A percentile compares a stretch with the other conserved stretches of the same genome.
Conservation (phyloP, 2,888 invertebrate genomes). For the Caenorhabditis angaria region DNA sequence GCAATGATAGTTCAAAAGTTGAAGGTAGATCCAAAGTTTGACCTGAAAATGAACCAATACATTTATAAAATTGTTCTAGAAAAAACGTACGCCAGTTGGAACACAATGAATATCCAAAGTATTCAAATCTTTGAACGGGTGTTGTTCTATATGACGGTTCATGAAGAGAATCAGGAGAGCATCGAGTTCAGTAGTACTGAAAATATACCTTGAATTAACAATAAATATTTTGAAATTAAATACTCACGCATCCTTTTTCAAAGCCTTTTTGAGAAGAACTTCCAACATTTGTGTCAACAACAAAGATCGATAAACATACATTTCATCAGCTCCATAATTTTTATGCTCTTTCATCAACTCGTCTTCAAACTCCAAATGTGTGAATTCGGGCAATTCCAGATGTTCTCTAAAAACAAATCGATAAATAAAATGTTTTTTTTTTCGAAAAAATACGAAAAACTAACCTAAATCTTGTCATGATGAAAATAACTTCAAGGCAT, state of each 20-base stretch:
- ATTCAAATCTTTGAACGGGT: not conserved
- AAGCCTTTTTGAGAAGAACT: not conserved
- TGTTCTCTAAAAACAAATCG: not conserved
- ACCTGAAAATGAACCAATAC: conserved; percentile 6
- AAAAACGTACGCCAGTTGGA: not conserved
- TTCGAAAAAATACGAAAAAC: not conserved
- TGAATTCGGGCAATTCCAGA: not conserved
- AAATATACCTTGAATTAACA: not conserved
- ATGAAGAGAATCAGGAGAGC: not conserved
- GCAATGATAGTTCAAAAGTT: not conserved
- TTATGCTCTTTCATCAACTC: conserved; percentile 1
- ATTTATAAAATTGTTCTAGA: not conserved
- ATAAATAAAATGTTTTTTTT: not conserved
- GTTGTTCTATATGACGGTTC: not conserved
- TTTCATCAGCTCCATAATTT: not conserved
- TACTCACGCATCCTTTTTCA: not conserved
- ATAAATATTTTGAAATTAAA: not conserved
- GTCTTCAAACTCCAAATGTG: conserved; percentile 6
- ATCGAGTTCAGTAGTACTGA: not conserved
- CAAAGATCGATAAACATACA: not conserved
- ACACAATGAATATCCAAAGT: not conserved
- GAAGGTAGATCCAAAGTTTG: not conserved
- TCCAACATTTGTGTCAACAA: not conserved
- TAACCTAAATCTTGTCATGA: not conserved
- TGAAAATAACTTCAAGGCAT: not conserved